These are phyloP conservation scores for Lepidothrix coronata DNA, from an alignment of 2,113 vertebrate genomes.

Conservation along the genomic window DNA sequence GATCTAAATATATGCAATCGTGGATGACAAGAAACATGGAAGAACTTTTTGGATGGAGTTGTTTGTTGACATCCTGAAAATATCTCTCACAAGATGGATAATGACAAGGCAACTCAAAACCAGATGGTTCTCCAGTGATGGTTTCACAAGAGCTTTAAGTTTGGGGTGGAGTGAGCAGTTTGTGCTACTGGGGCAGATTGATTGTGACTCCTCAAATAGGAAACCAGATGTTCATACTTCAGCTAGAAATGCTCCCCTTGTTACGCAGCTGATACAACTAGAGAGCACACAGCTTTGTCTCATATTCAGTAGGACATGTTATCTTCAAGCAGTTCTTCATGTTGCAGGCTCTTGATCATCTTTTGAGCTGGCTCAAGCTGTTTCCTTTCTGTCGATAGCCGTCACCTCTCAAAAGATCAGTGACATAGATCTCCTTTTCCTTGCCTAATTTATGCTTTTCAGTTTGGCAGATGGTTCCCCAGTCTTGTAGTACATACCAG, in stretches of 20 bases:
- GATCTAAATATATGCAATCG: constrained; percentile 14
- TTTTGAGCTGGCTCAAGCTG: background rate
- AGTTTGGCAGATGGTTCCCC: background rate
- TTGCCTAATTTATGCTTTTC: background rate
- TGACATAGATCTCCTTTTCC: background rate
- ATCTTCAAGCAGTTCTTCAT: background rate
- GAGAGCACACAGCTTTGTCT: background rate
- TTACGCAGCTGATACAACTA: background rate
- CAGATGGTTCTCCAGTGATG: constrained; percentile 27
- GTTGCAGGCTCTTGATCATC: background rate
- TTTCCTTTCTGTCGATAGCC: background rate
- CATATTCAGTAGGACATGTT: background rate
- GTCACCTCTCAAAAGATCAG: background rate
- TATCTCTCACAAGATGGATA: constrained; percentile 15
- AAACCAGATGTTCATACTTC: constrained; percentile 14
- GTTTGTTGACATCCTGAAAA: constrained; percentile 40
- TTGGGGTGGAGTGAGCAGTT: background rate
- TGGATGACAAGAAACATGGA: constrained; percentile 17
- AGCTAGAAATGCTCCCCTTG: background rate
- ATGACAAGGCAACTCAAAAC: constrained; percentile 42
- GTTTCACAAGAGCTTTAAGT: constrained; percentile 18
- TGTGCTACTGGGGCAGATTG: constrained; percentile 5
- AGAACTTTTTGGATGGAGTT: constrained; percentile 25
- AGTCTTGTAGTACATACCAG: background rate
- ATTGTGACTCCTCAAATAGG: constrained; percentile 3